Base-by-base conservation (phyloP, 2,888 invertebrate genomes). In the Mechanitis mazaeus region DNA sequence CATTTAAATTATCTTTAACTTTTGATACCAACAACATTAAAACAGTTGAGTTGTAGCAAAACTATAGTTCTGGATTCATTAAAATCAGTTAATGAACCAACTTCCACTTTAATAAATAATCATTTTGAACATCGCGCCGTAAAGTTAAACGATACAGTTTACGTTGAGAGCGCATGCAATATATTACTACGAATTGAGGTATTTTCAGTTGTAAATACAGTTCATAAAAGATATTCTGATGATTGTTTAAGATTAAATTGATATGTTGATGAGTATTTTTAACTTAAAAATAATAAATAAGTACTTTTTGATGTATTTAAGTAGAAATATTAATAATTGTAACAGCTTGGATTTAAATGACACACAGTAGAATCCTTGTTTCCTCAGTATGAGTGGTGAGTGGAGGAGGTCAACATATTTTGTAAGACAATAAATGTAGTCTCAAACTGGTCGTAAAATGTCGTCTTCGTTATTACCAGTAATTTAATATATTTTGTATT, bases 101-200 rank as follows among this genome's bases (percentile, higher is more conserved):
- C 54, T 64, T 61, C 59, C 47, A 64, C 46, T 62, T 66, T 60
- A 64, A 64, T 62, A 70, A 68, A 70, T 66, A 64, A 68, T 47
- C 55, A 60, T 60, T 64, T 60, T 47, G 56, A 65, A 64, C 65
- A 65, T 60, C 56, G 55, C 59, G 59, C 60, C 54, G 57, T 57
- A 63, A 69, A 69, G 64, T 70, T 69, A 65, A 63, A 58, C 65
- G 66, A 68, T 62, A 60, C 53, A 60, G 60, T 64, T 65, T 61
- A 67, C 64, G 61, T 63, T 67, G 64, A 62, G 64, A 65, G 55
- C 64, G 47, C 60, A 56, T 58, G 11, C 35, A 63, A 50, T 59
- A 61, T 59, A 57, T 56, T 55, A 57, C 50, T 45, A 45, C 42
- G 35, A 63, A 54, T 56, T 28, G 11, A 31, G 42, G 45, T 35